These are phyloP conservation scores for Emydocephalus ijimae DNA, from an alignment of 2,113 vertebrate genomes.

Conservation along the genomic window DNA sequence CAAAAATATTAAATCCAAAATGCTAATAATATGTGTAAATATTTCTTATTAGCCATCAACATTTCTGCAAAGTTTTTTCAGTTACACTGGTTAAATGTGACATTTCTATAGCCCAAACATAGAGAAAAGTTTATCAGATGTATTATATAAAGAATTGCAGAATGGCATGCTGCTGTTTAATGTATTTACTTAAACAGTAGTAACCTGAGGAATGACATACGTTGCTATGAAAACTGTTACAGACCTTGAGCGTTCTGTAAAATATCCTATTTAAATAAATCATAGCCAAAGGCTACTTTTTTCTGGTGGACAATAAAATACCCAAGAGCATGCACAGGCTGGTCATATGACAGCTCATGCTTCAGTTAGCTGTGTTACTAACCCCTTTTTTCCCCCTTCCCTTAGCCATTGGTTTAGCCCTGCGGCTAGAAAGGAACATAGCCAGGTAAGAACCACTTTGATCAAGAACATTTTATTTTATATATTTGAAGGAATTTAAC, in stretches of 20 bases:
- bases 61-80: neutral
- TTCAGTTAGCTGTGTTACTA: conserved; percentile 52
- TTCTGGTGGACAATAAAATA: conserved; percentile 59
- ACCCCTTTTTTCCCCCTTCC: conserved; percentile 63
- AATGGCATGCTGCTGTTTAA: conserved; percentile 53
- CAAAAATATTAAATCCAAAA: conserved; percentile 11
- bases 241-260: conserved; percentile 65
- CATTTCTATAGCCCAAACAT: conserved; percentile 49
- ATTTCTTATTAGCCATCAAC: neutral
- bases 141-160: conserved; percentile 58
- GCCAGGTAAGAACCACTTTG: conserved; percentile 80
- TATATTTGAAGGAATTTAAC: conserved; percentile 44
- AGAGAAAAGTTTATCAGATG: conserved; percentile 57
- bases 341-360: conserved; percentile 48
- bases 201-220: conserved; percentile 61
- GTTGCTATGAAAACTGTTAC: conserved; percentile 62
- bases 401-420: conserved; percentile 89
- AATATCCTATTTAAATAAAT: conserved; percentile 70
- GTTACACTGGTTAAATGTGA: conserved; percentile 45
- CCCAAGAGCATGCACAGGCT: conserved; percentile 46
- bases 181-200: conserved; percentile 65
- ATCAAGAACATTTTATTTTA: conserved; percentile 46
- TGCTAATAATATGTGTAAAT: neutral
- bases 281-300: conserved; percentile 60
- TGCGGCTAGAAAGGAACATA: conserved; percentile 85